Conservation (phyloP, 2,113 vertebrate species). For the Epinephelus lanceolatus region DNA sequence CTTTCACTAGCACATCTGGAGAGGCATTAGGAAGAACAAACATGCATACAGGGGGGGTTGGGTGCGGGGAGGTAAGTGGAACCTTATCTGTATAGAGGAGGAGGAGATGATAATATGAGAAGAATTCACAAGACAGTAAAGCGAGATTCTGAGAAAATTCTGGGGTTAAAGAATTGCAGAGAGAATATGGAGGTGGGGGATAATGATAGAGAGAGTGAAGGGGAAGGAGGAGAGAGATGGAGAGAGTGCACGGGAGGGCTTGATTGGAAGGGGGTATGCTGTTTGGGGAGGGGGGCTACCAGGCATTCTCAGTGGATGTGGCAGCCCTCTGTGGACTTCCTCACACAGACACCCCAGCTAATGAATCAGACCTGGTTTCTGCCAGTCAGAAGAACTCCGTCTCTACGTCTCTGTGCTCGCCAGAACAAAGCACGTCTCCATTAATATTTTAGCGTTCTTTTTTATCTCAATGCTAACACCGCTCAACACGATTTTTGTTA, state of each 20-base stretch:
- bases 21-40: conserved; percentile 68
- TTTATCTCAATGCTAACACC: conserved; percentile 94
- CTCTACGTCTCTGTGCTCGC: conserved; percentile 85
- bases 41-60: conserved; percentile 18
- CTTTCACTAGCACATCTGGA: conserved; percentile 57
- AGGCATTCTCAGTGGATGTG: conserved; percentile 90
- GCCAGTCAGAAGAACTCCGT: conserved; percentile 85
- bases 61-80: conserved; percentile 36
- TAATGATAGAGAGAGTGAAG: conserved; percentile 54
- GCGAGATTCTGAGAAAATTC: conserved; percentile 41
- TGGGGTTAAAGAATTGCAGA: conserved; percentile 51
- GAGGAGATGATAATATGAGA: conserved; percentile 30
- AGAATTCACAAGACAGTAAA: conserved; percentile 47
- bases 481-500: conserved; percentile 87
- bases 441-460: conserved; percentile 97
- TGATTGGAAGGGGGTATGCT: conserved; percentile 60
- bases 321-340: conserved; percentile 90
- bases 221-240: conserved; percentile 47
- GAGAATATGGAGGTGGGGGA: conserved; percentile 58
- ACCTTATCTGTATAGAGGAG: conserved; percentile 18
- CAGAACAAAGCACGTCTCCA: conserved; percentile 93
- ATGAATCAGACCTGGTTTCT: conserved; percentile 93
- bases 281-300: conserved; percentile 50
- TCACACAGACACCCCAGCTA: conserved; percentile 90
- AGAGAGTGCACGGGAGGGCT: conserved; percentile 46